Evolutionary conservation across 1,140 invertebrate species (phyloP).

Genomic region (Cydia strobilella): DNA sequence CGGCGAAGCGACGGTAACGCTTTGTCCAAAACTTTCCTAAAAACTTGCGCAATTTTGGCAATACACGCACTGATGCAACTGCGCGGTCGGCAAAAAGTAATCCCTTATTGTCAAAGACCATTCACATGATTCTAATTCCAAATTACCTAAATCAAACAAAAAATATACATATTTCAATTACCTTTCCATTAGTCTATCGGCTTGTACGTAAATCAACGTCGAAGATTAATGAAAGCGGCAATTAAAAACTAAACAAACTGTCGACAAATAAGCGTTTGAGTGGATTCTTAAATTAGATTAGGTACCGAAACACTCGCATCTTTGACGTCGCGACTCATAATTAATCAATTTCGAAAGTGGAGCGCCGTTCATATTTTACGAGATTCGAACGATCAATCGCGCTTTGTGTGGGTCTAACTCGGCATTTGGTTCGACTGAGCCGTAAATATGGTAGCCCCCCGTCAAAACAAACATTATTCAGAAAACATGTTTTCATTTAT

Average conservation of each 20-base stretch:
- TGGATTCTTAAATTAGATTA: slow-evolving; percentile 62
- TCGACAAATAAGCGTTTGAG: slow-evolving; percentile 58
- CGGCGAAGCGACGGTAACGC: slow-evolving; percentile 48
- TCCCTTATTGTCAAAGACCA: slow-evolving; percentile 45
- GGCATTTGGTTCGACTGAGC: slow-evolving; percentile 51
- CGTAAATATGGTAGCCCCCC: slow-evolving; percentile 61
- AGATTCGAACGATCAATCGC: slow-evolving; percentile 64
- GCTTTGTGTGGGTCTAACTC: slow-evolving; percentile 77
- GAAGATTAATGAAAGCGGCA: slow-evolving; percentile 53
- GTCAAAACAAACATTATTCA: slow-evolving; percentile 77
- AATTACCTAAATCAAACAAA: not conserved
- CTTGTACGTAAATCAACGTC: slow-evolving; percentile 47
- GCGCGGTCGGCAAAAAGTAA: slow-evolving; percentile 35
- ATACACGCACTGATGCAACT: slow-evolving; percentile 60
- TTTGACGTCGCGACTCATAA: slow-evolving; percentile 58
- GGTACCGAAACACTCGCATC: slow-evolving; percentile 46
- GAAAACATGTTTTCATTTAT: slow-evolving; percentile 71
- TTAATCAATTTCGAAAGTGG: slow-evolving; percentile 75
- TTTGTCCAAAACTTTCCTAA: slow-evolving; percentile 73
- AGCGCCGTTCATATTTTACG: slow-evolving; percentile 70
- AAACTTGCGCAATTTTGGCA: slow-evolving; percentile 74
- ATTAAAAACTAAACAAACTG: slow-evolving; percentile 58
- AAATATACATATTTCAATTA: slow-evolving; percentile 34
- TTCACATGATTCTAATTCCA: slow-evolving; percentile 38
- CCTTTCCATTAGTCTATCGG: slow-evolving; percentile 37